These are phyloP conservation scores for Corapipo altera DNA, from an alignment of 2,113 vertebrate genomes.

Conservation along the genomic window DNA sequence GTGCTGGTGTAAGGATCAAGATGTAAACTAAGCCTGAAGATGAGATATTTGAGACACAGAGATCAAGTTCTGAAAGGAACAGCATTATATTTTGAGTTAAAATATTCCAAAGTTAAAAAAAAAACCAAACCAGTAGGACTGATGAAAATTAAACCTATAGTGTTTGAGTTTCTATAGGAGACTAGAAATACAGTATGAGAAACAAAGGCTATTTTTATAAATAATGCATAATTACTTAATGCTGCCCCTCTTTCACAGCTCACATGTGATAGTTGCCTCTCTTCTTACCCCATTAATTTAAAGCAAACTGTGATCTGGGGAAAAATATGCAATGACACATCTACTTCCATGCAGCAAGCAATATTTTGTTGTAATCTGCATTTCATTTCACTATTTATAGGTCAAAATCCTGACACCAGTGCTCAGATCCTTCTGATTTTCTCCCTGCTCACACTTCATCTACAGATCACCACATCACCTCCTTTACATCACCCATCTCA, in stretches of 20 bases:
- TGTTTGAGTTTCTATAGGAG: not conserved
- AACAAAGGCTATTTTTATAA: not conserved
- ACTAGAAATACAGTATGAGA: not conserved
- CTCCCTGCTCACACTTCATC: not conserved
- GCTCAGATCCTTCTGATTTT: not conserved
- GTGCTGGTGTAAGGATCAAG: not conserved
- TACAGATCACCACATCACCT: not conserved
- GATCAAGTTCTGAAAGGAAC: not conserved
- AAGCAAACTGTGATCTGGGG: not conserved
- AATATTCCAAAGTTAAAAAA: not conserved
- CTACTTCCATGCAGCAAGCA: not conserved
- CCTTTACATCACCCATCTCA: not conserved
- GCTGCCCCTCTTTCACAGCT: not conserved
- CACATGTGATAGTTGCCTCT: accelerated
- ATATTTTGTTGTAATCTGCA: not conserved
- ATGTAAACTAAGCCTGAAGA: not conserved
- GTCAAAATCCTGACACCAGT: not conserved
- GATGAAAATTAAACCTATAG: not conserved
- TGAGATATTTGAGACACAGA: not conserved
- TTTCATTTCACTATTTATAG: not conserved
- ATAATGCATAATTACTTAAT: not conserved
- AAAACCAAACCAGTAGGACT: not conserved
- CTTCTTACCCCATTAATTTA: not conserved
- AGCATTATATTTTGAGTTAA: not conserved
- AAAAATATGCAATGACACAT: not conserved